These are phyloP conservation scores for Dasyurus viverrinus DNA, from an alignment of 2,113 vertebrate genomes.

Conservation along the genomic window DNA sequence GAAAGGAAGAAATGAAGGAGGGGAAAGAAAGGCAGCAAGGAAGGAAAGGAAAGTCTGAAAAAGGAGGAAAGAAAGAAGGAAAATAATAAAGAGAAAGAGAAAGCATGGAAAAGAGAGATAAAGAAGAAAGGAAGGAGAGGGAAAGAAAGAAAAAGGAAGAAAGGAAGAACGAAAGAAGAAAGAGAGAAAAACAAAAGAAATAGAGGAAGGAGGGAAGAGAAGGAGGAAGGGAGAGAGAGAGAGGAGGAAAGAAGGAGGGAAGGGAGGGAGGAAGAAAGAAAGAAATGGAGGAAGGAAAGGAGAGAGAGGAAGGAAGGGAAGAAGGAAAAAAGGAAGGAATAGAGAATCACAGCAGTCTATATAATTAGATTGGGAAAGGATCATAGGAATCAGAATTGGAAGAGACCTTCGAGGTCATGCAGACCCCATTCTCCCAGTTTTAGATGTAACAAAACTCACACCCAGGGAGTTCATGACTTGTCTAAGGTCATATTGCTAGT, in stretches of 20 bases:
- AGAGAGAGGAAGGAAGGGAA: not conserved
- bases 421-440: not conserved
- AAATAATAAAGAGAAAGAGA: not conserved
- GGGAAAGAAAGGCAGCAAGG: not conserved
- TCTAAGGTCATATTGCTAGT: not conserved
- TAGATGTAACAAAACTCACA: not conserved
- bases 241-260: fast-evolving
- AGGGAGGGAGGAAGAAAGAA: not conserved
- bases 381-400: not conserved
- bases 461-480: not conserved
- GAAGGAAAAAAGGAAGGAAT: not conserved
- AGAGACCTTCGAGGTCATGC: not conserved
- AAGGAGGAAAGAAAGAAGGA: not conserved
- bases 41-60: too few species aligned
- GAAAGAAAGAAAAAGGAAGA: too few species aligned
- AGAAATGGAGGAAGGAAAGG: not conserved
- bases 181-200: not conserved
- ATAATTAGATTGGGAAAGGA: not conserved
- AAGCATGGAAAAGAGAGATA: too few species aligned
- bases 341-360: not conserved
- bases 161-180: not conserved
- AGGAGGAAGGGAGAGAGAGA: fast-evolving
- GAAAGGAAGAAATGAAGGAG: not conserved
- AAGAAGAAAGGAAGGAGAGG: too few species aligned
- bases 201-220: not conserved